Percentiles rank a stretch among this genome's conserved stretches.
Conservation (phyloP, 2,797 vertebrate species). For the Pygocentrus nattereri region DNA sequence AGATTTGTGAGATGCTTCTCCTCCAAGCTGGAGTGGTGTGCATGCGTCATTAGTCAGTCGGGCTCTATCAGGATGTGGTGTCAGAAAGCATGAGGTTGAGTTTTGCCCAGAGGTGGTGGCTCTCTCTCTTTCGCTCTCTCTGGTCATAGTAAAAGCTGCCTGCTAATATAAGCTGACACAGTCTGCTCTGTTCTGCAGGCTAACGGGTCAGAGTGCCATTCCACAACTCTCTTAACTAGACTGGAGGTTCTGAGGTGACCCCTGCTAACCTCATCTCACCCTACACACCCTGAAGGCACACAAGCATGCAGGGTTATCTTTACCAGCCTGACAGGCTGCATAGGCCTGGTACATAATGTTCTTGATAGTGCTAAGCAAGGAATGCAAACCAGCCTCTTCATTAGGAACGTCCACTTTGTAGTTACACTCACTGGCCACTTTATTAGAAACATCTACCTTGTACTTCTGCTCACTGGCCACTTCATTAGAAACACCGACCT, state of each 20-base stretch:
- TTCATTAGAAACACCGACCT: no score
- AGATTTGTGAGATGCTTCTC: background rate
- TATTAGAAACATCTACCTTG: no score
- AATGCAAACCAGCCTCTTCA: background rate
- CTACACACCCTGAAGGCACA: background rate
- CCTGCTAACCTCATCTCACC: background rate
- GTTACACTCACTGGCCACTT: no score
- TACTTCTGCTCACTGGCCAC: background rate
- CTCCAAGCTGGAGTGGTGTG: background rate
- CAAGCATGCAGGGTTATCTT: background rate
- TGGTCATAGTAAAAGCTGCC: conserved; percentile 12
- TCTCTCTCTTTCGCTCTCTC: background rate
- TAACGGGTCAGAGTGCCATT: conserved; percentile 6
- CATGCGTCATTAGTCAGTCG: conserved; percentile 4
- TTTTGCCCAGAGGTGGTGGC: background rate
- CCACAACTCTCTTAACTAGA: conserved; percentile 8
- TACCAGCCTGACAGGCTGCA: background rate
- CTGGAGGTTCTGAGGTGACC: conserved; percentile 4
- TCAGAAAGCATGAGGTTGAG: conserved; percentile 29
- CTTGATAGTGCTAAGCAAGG: background rate
- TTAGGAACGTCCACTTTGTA: background rate
- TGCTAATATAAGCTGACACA: conserved; percentile 17
- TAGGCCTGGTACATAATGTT: background rate
- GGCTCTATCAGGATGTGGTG: conserved; percentile 11
- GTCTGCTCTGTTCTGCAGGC: conserved; percentile 1